Percentiles rank a stretch among this genome's conserved stretches.
These are phyloP conservation scores for Diplodus sargus DNA, from an alignment of 2,797 vertebrate genomes.

Conservation along the genomic window DNA sequence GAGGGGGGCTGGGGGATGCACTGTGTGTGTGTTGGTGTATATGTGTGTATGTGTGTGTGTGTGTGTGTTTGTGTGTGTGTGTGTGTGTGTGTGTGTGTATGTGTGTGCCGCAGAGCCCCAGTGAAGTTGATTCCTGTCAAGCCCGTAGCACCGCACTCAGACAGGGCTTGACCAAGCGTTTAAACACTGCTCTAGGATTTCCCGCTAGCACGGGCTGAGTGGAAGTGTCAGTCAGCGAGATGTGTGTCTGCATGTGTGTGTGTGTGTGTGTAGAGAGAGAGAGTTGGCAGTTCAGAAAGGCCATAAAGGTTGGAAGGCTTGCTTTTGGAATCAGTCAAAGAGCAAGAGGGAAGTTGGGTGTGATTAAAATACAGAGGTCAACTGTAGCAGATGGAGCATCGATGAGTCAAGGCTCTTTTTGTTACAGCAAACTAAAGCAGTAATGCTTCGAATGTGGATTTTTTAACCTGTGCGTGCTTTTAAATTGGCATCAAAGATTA, in stretches of 20 bases:
- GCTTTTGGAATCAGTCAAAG: slow-evolving; percentile 37
- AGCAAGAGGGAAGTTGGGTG: slow-evolving; percentile 28
- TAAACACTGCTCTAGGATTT: slow-evolving; percentile 77
- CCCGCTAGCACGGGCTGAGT: slow-evolving; percentile 66
- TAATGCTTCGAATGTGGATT: not conserved
- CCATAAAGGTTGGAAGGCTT: slow-evolving; percentile 48
- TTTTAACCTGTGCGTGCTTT: not conserved
- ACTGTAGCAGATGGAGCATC: slow-evolving; percentile 2
- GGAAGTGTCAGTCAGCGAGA: slow-evolving; percentile 71
- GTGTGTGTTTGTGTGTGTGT: slow-evolving; percentile 23
- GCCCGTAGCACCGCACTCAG: slow-evolving; percentile 67
- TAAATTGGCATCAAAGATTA: not conserved
- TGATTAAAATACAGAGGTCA: slow-evolving; percentile 52
- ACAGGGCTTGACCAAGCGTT: slow-evolving; percentile 77
- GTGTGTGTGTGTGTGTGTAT: slow-evolving; percentile 12
- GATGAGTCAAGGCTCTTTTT: not conserved
- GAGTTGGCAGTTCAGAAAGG: slow-evolving; percentile 47
- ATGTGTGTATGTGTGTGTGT: slow-evolving; percentile 22
- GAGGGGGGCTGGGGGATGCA: not conserved
- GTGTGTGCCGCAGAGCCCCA: slow-evolving; percentile 53
- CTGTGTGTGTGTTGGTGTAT: not conserved
- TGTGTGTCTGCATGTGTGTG: slow-evolving; percentile 22
- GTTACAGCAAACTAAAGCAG: not conserved
- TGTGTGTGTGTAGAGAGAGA: slow-evolving; percentile 16
- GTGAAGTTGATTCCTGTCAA: slow-evolving; percentile 78